Base-by-base conservation (phyloP, 2,888 invertebrate species). In the Conistra vaccinii region DNA sequence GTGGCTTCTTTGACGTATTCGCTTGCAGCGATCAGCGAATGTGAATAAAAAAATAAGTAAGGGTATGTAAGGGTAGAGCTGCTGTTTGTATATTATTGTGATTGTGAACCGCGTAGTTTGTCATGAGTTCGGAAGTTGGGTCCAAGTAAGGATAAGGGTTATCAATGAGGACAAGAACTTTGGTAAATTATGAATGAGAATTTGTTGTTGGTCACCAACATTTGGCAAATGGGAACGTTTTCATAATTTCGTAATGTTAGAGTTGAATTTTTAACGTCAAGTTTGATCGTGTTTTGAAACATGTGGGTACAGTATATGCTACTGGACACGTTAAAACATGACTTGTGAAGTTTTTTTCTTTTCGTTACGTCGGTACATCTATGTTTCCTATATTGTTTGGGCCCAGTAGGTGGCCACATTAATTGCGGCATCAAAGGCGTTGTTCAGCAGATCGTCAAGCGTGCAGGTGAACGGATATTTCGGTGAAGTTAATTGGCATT, bases 1-100 rank as follows among this genome's bases (percentile, higher is more conserved):
- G 48, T 83, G 68, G 9, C 42, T 29, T 45, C 39, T 69, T 69
- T 60, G 62, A 63, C 69, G 73, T 81, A 69, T 72, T 79, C 65
- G 73, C 69, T 73, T 85, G 86, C 83, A 83, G 70, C 72, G 65
- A 69, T 79, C 76, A 74, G 60, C 48, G 29, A 74, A 74, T 65
- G 78, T 75, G 69, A 73, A 79, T 76, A 72, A 81, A 85, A 72
- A 69, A 84, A 39, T 80, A 69, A 60, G 80, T 77, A 73, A 69
- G 66, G 45, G 23, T 35, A 77, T 53, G 29, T 73, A 53, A 53
- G 81, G 67, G 72, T 60, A 48, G 61, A 57, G 39, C 29, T 65
- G 39, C 29, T 65, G 78, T 78, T 83, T 69, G 73, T 77, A 26
- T 81, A 78, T 65, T 82, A 70, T 85, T 85, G 66, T 83, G 73